Base-by-base conservation (phyloP, 2,113 vertebrate genomes). In the Columba janthina region DNA sequence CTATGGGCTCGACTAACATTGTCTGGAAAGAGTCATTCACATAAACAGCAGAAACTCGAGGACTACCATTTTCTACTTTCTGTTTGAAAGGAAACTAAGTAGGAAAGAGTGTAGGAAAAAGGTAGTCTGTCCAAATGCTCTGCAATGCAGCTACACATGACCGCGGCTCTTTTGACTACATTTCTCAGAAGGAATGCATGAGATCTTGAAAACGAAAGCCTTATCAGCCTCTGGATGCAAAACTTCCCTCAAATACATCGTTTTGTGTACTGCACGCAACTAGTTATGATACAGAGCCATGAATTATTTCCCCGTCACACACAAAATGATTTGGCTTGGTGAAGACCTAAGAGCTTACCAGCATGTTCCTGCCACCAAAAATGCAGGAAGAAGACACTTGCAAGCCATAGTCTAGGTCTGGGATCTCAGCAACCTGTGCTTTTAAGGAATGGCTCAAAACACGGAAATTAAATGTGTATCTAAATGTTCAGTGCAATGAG, bases 171-270 rank as follows among this genome's bases (percentile, higher is more conserved):
- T 67, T 42, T 44, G 46, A 89, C 53, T 36, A 46, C 44, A 84
- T 76, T 94, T 96, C 66, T 95, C 64, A 86, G 67, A 84, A 82
- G 58, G 70, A 95, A 97, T 77, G 72, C 11, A 56, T 36, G 71
- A 95, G 44, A 67, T 88, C 50, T 92, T 10, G 40, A 93, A 89
- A 51, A 79, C 12, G 32, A 65, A 90, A 34, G 34, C n/a, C 70
- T 82, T 89, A 89, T 50, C 36, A 93, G 58, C n/a, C 4, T 15
- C 28, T 67, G 26, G 74, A 58, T 77, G 56, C 40, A 62, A 85
- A 76, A 66, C 58, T 72, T 89, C 65, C 51, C 42, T n/a, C n/a
- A 42, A 71, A 84, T 28, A 81, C 40, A 84, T 64, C 22, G 36
- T n/a, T 75, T 15, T 71, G 26, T 50, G 44, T n/a, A 15, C 18